These are phyloP conservation scores for Forficula auricularia DNA, from an alignment of 1,140 invertebrate genomes.

Conservation along the genomic window DNA sequence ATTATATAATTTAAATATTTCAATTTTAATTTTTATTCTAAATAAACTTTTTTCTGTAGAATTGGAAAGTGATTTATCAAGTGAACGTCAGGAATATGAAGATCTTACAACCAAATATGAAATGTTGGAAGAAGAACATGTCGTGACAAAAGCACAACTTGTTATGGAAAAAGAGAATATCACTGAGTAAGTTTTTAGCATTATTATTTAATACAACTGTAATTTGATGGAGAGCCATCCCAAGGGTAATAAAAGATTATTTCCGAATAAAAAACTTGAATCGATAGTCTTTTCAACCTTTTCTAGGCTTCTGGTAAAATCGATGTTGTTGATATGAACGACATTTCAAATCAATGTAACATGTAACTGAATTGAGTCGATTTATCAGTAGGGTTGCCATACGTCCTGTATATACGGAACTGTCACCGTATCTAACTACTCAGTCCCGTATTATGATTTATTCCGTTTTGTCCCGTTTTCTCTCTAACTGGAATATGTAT, in stretches of 20 bases:
- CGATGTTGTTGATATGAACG: too few species aligned
- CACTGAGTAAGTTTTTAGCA: constrained; percentile 22
- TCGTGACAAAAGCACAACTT: constrained; percentile 55
- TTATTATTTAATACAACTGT: constrained; percentile 27
- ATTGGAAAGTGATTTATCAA: constrained; percentile 42
- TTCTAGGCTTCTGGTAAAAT: too few species aligned
- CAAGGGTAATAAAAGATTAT: not conserved
- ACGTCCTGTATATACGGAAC: too few species aligned
- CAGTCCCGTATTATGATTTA: too few species aligned
- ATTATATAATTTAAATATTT: not conserved
- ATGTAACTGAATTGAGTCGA: too few species aligned
- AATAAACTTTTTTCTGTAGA: constrained; percentile 30
- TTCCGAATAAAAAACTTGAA: not conserved
- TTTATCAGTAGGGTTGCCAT: too few species aligned
- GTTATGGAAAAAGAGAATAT: constrained; percentile 58
- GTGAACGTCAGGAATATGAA: constrained; percentile 52
- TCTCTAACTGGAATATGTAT: too few species aligned
- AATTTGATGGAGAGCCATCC: constrained; percentile 20
- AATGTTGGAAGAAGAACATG: constrained; percentile 63
- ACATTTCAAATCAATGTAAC: too few species aligned
- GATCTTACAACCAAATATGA: constrained; percentile 66
- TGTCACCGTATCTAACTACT: too few species aligned
- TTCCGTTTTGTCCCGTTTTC: too few species aligned
- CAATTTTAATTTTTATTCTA: constrained; percentile 7
- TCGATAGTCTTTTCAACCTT: too few species aligned